These are phyloP conservation scores for human DNA, from an alignment of 2,113 vertebrate species.

Conservation along the genomic window GRCh38 chrX:145008501-145009000, in stretches of 20 bases:
- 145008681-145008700: conserved; percentile 21
- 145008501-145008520: conserved; percentile 31
- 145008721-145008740: background rate
- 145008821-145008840: background rate
- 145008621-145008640: conserved; percentile 9
- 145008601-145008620: conserved; percentile 4
- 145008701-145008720: background rate
- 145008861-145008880: background rate
- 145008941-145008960: background rate
- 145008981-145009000: background rate
- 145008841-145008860: background rate
- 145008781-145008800: background rate
- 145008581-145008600: background rate
- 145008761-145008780: background rate
- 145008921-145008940: background rate
- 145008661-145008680: background rate
- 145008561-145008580: conserved; percentile 25
- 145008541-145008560: background rate
- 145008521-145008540: background rate
- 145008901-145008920: background rate
- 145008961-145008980: background rate
- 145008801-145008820: background rate
- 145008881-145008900: background rate
- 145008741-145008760: background rate
- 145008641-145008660: background rate